These are phyloP conservation scores for Fulica atra DNA, from an alignment of 2,113 vertebrate genomes.

Conservation along the genomic window DNA sequence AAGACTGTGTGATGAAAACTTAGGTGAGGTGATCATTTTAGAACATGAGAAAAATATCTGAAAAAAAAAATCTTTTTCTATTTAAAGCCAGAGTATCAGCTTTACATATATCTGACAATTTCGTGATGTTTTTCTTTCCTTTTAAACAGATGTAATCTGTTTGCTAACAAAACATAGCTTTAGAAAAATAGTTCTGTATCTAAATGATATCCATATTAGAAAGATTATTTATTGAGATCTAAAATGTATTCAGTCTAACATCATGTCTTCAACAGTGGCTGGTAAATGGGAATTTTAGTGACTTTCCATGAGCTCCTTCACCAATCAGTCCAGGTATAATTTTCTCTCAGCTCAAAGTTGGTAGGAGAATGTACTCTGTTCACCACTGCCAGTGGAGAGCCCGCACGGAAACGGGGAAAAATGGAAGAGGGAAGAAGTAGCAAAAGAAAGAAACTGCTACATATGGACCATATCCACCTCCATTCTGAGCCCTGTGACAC, in stretches of 20 bases:
- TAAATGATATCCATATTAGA: not conserved
- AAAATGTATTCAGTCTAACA: not conserved
- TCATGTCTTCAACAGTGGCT: not conserved
- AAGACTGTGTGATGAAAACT: not conserved
- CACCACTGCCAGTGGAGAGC: not conserved
- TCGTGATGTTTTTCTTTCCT: not conserved
- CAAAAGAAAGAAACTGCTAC: not conserved
- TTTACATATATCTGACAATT: not conserved
- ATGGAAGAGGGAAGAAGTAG: not conserved
- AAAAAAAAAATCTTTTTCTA: not conserved
- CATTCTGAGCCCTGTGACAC: too few relatives aligned
- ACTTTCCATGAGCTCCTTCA: not conserved
- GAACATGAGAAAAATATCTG: not conserved
- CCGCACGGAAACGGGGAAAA: accelerated
- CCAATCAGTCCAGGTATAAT: not conserved
- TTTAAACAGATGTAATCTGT: not conserved
- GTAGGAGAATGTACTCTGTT: not conserved
- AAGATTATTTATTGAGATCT: not conserved
- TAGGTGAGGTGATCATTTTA: not conserved
- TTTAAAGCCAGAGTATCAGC: not conserved
- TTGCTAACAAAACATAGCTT: not conserved
- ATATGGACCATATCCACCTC: not conserved
- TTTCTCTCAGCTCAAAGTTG: not conserved
- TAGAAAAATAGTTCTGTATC: not conserved
- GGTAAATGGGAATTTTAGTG: not conserved